Conservation (phyloP, 53 echinoderm and acorn worm species). For the Paracentrotus lividus region DNA sequence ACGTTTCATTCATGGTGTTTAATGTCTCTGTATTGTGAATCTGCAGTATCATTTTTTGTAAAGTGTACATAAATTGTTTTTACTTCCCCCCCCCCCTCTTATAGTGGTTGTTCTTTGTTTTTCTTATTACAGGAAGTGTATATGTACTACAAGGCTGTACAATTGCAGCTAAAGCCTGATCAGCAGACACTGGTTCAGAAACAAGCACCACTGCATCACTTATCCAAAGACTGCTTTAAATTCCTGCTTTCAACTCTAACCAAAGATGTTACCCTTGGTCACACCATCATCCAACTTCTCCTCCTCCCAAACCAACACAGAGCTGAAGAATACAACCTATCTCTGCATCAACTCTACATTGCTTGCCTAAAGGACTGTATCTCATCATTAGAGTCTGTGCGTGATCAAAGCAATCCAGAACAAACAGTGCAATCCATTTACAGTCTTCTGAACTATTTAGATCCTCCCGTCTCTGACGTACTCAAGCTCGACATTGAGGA, state of each 20-base stretch:
- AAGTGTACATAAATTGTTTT: too few relatives aligned
- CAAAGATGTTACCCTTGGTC: conserved; percentile 77
- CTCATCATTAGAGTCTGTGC: conserved; percentile 48
- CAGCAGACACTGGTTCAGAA: background rate
- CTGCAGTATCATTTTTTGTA: too few relatives aligned
- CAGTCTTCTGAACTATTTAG: conserved; percentile 73
- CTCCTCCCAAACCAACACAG: conserved; percentile 13
- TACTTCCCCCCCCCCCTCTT: too few relatives aligned
- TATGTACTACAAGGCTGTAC: conserved; percentile 35
- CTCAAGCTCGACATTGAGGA: conserved; percentile 71
- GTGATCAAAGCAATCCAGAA: background rate
- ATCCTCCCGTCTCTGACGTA: conserved; percentile 69
- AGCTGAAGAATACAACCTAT: conserved; percentile 73
- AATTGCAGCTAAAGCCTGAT: background rate
- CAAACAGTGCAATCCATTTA: conserved; percentile 58
- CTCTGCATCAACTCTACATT: conserved; percentile 81
- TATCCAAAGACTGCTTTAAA: conserved; percentile 77
- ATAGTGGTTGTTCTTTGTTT: background rate
- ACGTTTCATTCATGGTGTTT: too few relatives aligned
- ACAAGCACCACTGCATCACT: conserved; percentile 75
- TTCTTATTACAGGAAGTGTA: conserved; percentile 50
- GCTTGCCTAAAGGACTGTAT: conserved; percentile 71
- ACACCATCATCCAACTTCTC: conserved; percentile 80
- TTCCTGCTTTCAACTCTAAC: conserved; percentile 74
- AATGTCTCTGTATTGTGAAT: too few relatives aligned